These are phyloP conservation scores for Podilymbus podiceps DNA, from an alignment of 2,113 vertebrate genomes.

Conservation along the genomic window DNA sequence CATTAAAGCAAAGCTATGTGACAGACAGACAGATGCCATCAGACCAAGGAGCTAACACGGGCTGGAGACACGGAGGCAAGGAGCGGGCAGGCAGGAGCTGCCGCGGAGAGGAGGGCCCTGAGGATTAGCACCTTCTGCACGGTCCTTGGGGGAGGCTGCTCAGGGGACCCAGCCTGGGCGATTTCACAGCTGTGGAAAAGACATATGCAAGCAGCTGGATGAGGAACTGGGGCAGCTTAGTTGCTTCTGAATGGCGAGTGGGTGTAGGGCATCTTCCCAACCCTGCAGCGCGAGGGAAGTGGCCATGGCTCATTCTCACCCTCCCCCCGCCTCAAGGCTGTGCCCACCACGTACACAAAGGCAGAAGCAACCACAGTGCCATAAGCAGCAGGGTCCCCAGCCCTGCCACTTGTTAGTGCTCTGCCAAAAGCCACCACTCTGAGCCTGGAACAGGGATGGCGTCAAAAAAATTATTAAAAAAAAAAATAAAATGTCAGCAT, in stretches of 20 bases:
- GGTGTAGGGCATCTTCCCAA: not conserved
- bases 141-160: not conserved
- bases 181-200: not conserved
- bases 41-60: not conserved
- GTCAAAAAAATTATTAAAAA: not conserved
- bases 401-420: rapidly evolving
- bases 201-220: not conserved
- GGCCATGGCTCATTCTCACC: not conserved
- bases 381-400: not conserved
- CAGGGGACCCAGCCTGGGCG: not conserved
- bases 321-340: not conserved
- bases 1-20: not conserved
- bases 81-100: not conserved
- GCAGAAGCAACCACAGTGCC: not conserved
- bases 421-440: rapidly evolving
- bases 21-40: not conserved
- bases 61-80: not conserved
- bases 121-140: not conserved
- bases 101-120: rapidly evolving
- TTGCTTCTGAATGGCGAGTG: not conserved
- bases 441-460: not conserved
- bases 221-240: not conserved
- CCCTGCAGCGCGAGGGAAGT: rapidly evolving
- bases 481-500: not conserved
- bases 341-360: not conserved